Base-by-base conservation (phyloP, 2,888 invertebrate genomes). In the Congeria kusceri region DNA sequence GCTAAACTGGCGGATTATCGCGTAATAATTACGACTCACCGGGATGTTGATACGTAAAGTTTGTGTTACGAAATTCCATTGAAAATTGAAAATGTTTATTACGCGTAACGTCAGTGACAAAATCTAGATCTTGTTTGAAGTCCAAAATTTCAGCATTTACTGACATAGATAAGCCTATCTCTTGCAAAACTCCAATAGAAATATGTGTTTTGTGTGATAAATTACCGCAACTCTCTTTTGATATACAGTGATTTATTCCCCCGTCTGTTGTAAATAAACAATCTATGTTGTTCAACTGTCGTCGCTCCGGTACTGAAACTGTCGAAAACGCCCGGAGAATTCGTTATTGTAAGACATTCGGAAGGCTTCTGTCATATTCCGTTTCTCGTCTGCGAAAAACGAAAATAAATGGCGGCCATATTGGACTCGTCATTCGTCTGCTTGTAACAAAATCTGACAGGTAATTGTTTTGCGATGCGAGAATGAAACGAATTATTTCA, bases 221-320 rank as follows among this genome's bases (percentile, higher is more conserved):
- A 72, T 72, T 57, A 58, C 27, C 64, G n/a, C 71, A 72, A 47
- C 20, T 46, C 57, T 58, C 58, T 72, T 39, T 39, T 39, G 39
- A 39, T 39, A 39, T 39, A 39, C 39, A 25, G 47, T 72, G 71
- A 72, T 72, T 72, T 72, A 72, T 72, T 63, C 47, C 32, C 25
- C 69, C 78, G 20, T 70, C 65, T 79, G 78, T 73, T 76, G 70
- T 72, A 78, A 66, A 79, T 83, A 83, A 83, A 83, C 76, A 80
- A 56, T 27, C 23, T 9, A 53, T 23, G 56, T 49, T 77, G 80
- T 70, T 66, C 58, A 49, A 66, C 28, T 57, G 67, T 67, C 49
- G 28, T 32, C 29, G 64, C 23, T 13, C 47, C 3, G 20, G 57
- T 58, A 46, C 15, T 46, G 44, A 23, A 58, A 23, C 58, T 59